Conservation (phyloP, 2,888 invertebrate species). For the Aphidoletes aphidimyza region DNA sequence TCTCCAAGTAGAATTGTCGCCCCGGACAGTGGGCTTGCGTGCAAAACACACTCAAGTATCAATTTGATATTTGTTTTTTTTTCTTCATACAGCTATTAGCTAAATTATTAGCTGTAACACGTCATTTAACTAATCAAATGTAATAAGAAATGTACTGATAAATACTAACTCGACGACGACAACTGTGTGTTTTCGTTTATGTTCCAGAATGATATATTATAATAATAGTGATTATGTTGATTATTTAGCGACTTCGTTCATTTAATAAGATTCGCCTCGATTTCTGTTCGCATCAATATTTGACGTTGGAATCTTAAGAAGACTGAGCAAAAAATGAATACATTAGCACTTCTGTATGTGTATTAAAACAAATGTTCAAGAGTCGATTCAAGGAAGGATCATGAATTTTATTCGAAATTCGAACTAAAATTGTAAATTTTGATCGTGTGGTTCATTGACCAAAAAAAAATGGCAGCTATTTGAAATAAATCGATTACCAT, state of each 20-base stretch:
- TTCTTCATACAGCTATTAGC: not conserved
- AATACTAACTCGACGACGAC: too few species aligned
- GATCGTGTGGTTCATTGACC: conserved; percentile 32
- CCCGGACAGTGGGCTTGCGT: not conserved
- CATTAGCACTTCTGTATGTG: not conserved
- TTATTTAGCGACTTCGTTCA: not conserved
- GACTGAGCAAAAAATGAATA: not conserved
- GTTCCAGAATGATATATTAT: not conserved
- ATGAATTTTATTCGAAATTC: too few species aligned
- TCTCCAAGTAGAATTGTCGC: conserved; percentile 28
- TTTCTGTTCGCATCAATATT: not conserved
- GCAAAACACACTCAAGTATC: not conserved
- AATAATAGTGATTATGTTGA: conserved; percentile 14
- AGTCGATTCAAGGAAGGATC: not conserved
- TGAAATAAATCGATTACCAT: too few species aligned
- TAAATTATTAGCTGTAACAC: conserved; percentile 46
- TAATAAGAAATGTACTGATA: conserved; percentile 24
- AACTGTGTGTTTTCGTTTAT: not conserved
- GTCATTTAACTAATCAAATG: conserved; percentile 47
- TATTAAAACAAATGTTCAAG: not conserved
- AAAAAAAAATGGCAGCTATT: not conserved
- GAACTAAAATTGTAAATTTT: too few species aligned
- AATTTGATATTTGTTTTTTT: not conserved
- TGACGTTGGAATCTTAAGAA: not conserved
- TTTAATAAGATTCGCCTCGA: not conserved